Evolutionary conservation across 2,888 invertebrate genomes (phyloP), one percentile per base, ranked within the genome.

Genomic region (Pyrrhia umbra): DNA sequence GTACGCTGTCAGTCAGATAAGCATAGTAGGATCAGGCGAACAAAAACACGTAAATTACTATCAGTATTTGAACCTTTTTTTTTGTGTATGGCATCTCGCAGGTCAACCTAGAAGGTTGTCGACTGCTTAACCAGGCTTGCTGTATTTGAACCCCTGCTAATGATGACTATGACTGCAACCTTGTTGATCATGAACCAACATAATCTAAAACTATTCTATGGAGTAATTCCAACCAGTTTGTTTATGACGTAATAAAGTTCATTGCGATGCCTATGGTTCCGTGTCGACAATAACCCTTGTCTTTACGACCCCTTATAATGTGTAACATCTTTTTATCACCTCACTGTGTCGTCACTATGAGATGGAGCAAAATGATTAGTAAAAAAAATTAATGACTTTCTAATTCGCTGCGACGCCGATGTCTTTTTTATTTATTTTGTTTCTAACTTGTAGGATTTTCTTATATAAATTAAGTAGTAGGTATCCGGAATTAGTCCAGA

Each of bases 301-400:
- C 47, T 77, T 78, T 77, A 79, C 54, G 68, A 64, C 46, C 39
- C n/a, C 52, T 67, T 67, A 75, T 79, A 79, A 77, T 79, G 79
- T 67, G 71, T 66, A 59, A 50, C 71, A 65, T 69, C 64, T 75
- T 77, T 30, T 79, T 75, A 69, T 70, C 56, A 75, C 77, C 50
- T 40, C 18, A 49, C 50, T 39, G 20, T 45, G 30, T 34, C 42
- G 40, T 47, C 13, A 18, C 9, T 50, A 43, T 27, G 54, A 43
- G 15, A 39, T 18, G 25, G 3, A 52, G 54, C 52, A 63, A 65
- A 74, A 69, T 52, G 21, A 60, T 65, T 67, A 39, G 49, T 1
- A 30, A 9, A 54, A 5, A 15, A 34, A n/a, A 34, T 8, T 10
- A 27, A n/a, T n/a, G n/a, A n/a, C n/a, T n/a, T n/a, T n/a, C n/a